Base-by-base conservation (phyloP, 1,140 invertebrate genomes). In the Maconellicoccus hirsutus region DNA sequence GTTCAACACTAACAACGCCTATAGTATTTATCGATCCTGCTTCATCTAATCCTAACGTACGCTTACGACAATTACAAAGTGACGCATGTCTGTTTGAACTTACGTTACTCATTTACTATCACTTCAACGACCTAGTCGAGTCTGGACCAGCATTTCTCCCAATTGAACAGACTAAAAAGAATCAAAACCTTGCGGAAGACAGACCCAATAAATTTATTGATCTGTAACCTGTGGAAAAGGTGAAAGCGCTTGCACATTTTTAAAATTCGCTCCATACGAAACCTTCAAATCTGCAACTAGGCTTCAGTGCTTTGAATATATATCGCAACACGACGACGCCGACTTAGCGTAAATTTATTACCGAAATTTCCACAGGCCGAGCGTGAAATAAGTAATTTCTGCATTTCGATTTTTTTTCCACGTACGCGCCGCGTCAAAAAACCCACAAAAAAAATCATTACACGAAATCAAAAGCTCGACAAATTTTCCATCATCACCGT, bases 1-100 rank as follows among this genome's bases (percentile, higher is more conserved):
- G 61, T 66, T 66, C 25, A 66, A 25, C 25, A 66, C 61, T 66
- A 66, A 66, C 61, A 66, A 66, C 61, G 61, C 61, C 61, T 66
- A 23, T 66, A 66, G 19, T 66, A 66, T 66, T 66, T 66, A 66
- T 66, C 61, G 61, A 66, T 66, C 61, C 25, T 26, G 21, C 61
- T 19, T 26, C 42, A 52, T 52, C 42, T 52, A 52, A 52, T 52
- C 42, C 29, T 52, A 52, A 52, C 42, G 42, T 52, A 52, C 42
- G 42, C 42, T 52, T 16, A 52, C 42, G 16, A 52, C 42, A 52
- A 52, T 52, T 52, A 52, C 42, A 4, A 52, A 52, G 42, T 19
- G 42, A 52, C 42, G 42, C 42, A 52, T 52, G 42, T 52, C 42
- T 52, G 42, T 52, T 52, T 14, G 10, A 16, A 3, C 12, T 52